These are phyloP conservation scores for Tetragonisca angustula DNA, from an alignment of 2,888 invertebrate species.

Conservation along the genomic window DNA sequence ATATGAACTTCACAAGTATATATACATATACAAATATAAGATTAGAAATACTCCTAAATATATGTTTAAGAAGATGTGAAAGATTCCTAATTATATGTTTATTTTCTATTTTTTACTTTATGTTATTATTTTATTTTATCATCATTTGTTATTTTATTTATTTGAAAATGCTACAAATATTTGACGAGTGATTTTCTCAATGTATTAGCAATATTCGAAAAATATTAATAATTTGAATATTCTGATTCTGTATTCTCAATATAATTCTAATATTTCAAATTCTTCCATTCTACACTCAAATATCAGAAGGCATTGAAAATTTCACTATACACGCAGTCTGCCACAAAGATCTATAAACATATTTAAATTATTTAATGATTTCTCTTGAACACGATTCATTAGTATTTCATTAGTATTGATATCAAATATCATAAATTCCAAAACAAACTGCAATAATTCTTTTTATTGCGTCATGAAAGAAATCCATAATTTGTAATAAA, in stretches of 20 bases:
- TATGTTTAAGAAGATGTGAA: neutral
- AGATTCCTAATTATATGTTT: neutral
- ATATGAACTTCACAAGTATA: neutral
- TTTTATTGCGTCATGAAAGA: too few relatives aligned
- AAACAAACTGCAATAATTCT: too few relatives aligned
- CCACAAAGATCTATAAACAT: too few relatives aligned
- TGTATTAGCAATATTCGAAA: neutral
- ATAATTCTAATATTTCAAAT: neutral
- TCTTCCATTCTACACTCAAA: neutral
- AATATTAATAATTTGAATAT: neutral
- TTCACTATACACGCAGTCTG: too few relatives aligned
- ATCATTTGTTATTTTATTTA: neutral
- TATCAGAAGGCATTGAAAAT: neutral
- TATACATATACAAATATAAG: neutral
- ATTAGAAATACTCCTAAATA: neutral
- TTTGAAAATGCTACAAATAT: neutral
- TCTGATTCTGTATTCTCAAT: too few relatives aligned
- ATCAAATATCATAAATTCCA: too few relatives aligned
- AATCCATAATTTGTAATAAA: too few relatives aligned
- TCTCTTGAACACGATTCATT: too few relatives aligned
- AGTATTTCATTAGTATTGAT: too few relatives aligned
- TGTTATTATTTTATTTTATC: neutral
- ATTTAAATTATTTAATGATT: too few relatives aligned
- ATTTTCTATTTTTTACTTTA: neutral
- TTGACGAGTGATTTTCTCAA: neutral